A percentile compares a stretch with the other conserved stretches of the same genome.
Evolutionary conservation across 2,797 vertebrate genomes (phyloP).

Genomic region (Gallinago stenura): DNA sequence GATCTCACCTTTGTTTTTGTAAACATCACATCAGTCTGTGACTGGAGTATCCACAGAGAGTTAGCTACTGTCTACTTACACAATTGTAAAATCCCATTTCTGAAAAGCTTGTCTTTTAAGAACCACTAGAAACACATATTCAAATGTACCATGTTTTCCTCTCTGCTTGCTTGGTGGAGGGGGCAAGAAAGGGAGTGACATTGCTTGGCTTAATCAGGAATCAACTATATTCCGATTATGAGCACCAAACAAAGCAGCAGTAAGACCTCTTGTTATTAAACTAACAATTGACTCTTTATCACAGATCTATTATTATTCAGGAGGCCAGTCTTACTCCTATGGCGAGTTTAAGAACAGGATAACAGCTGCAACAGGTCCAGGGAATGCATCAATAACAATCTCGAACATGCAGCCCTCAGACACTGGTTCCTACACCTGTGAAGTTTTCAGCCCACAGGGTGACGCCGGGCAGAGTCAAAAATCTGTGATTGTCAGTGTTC

Average conservation of each 20-base stretch:
- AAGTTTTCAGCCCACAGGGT: conserved; percentile 84
- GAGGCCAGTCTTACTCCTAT: conserved; percentile 41
- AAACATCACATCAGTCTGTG: neutral
- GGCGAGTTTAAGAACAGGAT: conserved; percentile 78
- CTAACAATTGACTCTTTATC: conserved; percentile 51
- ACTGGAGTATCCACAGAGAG: neutral
- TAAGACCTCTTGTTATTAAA: conserved; percentile 15
- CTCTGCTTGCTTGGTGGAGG: neutral
- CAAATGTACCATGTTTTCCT: neutral
- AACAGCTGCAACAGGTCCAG: conserved; percentile 70
- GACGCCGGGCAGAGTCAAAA: conserved; percentile 75
- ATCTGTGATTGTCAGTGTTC: conserved; percentile 77
- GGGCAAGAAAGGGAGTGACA: neutral
- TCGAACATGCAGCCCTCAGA: conserved; percentile 84
- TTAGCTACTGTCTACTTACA: neutral
- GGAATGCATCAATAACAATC: conserved; percentile 86
- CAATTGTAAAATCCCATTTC: neutral
- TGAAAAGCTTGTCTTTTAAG: neutral
- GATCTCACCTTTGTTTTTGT: neutral
- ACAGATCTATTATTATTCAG: conserved; percentile 79
- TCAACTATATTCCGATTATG: neutral
- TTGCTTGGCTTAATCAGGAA: neutral
- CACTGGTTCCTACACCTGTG: conserved; percentile 85
- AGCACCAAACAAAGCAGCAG: neutral
- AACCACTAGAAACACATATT: neutral